phyloP scores from a whole-genome alignment of 2,113 vertebrate genomes.

The Dermatemys mawii region DNA sequence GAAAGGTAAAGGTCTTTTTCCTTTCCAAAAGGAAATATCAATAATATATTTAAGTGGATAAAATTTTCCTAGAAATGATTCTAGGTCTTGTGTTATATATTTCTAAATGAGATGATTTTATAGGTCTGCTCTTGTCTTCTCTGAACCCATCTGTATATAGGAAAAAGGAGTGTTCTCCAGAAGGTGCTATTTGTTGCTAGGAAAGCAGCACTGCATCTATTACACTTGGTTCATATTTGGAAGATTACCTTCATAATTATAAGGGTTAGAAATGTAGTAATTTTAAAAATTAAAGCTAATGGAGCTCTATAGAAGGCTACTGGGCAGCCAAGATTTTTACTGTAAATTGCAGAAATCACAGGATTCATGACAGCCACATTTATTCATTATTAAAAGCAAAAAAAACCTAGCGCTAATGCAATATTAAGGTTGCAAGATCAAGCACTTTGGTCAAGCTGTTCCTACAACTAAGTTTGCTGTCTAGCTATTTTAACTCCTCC shows the following conservation, averaged over 20 bases:
- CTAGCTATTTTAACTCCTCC: not conserved
- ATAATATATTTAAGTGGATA: not conserved
- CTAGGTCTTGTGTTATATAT: not conserved
- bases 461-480: rapidly evolving
- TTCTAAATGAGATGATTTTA: not conserved
- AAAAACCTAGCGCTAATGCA: not conserved
- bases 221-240: not conserved
- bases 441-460: rapidly evolving
- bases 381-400: not conserved
- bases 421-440: not conserved
- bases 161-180: rapidly evolving
- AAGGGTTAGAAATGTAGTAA: not conserved
- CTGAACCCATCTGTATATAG: rapidly evolving
- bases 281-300: not conserved
- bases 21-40: not conserved
- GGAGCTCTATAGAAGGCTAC: rapidly evolving
- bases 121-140: not conserved
- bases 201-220: not conserved
- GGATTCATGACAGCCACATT: not conserved
- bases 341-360: not conserved
- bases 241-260: not conserved
- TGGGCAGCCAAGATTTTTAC: rapidly evolving
- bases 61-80: not conserved
- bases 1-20: no score
- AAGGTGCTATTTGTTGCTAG: not conserved